Evolutionary conservation across 1,140 invertebrate species (phyloP).

Genomic region (Bombus huntii): DNA sequence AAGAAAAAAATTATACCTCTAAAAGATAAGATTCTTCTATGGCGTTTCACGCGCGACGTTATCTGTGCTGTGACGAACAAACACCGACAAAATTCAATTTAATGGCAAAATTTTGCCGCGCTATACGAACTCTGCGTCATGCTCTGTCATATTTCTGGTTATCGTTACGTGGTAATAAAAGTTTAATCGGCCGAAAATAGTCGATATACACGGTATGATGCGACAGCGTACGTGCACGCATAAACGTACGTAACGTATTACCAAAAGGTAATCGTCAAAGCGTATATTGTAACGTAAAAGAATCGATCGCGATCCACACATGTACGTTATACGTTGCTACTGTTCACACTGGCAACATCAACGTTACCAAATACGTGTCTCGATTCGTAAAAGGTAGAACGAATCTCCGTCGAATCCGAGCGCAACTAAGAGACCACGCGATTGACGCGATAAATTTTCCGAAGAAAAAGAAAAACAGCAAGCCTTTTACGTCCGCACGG

Average conservation of each 20-base stretch:
- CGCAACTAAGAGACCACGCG: not conserved
- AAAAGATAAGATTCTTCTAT: not conserved
- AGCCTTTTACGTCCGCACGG: not conserved
- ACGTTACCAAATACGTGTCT: not conserved
- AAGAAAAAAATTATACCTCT: not conserved
- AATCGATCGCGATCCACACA: too few relatives aligned
- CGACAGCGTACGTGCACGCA: too few relatives aligned
- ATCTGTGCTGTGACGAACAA: not conserved
- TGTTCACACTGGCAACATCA: too few relatives aligned
- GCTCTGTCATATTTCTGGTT: not conserved
- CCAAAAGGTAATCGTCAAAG: too few relatives aligned
- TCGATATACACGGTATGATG: too few relatives aligned
- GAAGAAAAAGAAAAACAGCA: not conserved
- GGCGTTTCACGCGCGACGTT: not conserved
- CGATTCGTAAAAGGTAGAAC: not conserved
- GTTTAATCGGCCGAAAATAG: not conserved
- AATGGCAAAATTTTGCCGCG: not conserved
- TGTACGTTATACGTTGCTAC: too few relatives aligned
- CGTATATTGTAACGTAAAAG: too few relatives aligned
- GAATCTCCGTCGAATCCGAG: not conserved
- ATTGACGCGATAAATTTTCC: not conserved
- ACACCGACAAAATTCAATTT: not conserved
- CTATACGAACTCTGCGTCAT: accelerated
- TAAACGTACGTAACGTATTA: too few relatives aligned
- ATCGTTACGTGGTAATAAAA: not conserved